Base-by-base conservation (phyloP, 2,113 vertebrate genomes). In the Varanus komodoensis region DNA sequence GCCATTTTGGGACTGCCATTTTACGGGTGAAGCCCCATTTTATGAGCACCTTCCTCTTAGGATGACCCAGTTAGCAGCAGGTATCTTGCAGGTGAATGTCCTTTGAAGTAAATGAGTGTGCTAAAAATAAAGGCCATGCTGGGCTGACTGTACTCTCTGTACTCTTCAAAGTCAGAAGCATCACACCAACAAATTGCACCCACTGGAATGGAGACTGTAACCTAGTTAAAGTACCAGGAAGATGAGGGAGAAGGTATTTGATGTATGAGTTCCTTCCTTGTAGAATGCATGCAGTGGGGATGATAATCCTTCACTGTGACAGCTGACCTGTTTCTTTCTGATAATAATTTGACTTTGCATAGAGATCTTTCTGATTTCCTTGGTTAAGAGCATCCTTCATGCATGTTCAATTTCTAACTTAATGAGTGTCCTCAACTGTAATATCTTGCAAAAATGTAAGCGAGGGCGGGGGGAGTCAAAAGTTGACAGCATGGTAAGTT, bases 311-410 rank as follows among this genome's bases (percentile, higher is more conserved):
- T 91, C 68, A 85, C 29, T 38, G 25, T 85, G 87, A 50, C 75
- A 84, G 54, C 52, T 88, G 82, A 79, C 90, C 82, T 81, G 64
- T 84, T 88, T 89, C 54, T 74, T 91, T 85, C 82, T 17, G 0
- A 48, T 85, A 71, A 73, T 34, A 29, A 44, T 50, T 68, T 74
- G 52, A 64, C 11, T 84, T 80, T 38, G 73, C 25, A 87, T 2
- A 34, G 34, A 73, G 82, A 71, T 52, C 17, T 27, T 78, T 54
- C 44, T 54, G 64, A 44, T 86, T 0, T 50, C n/a, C 32, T 48
- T 69, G 52, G 81, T 38, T 27, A n/a, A 84, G 23, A 67, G 17
- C 64, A 44, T 50, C 69, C 57, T 52, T 50, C 85, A 44, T 44
- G 38, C 38, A 44, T 50, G 1, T 77, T 25, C 48, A 19, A 7